These are phyloP conservation scores for Philopotamus ludificatus DNA, from an alignment of 1,140 invertebrate species.

Conservation along the genomic window DNA sequence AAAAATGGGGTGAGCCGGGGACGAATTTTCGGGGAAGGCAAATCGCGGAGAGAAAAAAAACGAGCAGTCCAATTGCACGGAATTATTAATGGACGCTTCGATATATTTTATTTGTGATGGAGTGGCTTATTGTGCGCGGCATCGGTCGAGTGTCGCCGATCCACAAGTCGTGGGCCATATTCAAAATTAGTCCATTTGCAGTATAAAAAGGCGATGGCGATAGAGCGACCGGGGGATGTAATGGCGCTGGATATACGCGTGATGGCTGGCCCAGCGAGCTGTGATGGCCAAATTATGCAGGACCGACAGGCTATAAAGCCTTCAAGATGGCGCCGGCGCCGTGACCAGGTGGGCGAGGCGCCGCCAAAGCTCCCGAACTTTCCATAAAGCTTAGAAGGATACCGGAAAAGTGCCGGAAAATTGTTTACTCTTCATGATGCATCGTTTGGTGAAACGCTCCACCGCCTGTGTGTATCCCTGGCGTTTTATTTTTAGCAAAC, in stretches of 20 bases:
- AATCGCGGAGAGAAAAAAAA: too few relatives aligned
- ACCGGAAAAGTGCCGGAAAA: slow-evolving; percentile 1
- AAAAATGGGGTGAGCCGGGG: not conserved
- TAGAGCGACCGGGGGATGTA: not conserved
- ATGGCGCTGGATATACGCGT: not conserved
- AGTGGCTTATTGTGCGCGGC: not conserved
- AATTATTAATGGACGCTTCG: not conserved
- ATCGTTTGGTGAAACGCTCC: not conserved
- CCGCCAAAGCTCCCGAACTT: slow-evolving; percentile 1
- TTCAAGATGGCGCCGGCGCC: slow-evolving; percentile 4
- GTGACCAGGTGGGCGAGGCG: slow-evolving; percentile 8
- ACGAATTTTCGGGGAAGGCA: too few relatives aligned
- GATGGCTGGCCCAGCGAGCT: not conserved
- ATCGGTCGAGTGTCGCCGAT: not conserved
- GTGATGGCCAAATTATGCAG: slow-evolving; percentile 7
- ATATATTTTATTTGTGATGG: not conserved
- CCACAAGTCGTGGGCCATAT: not conserved
- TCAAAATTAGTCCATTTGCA: not conserved
- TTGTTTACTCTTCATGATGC: slow-evolving; percentile 11
- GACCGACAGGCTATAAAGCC: slow-evolving; percentile 4
- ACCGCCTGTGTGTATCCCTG: not conserved
- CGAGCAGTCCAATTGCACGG: too few relatives aligned
- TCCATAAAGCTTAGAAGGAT: slow-evolving; percentile 10
- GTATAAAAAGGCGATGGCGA: not conserved
- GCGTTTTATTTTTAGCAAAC: not conserved